Conservation (phyloP, 1,140 invertebrate genomes). For the Lutraria rhynchaena region DNA sequence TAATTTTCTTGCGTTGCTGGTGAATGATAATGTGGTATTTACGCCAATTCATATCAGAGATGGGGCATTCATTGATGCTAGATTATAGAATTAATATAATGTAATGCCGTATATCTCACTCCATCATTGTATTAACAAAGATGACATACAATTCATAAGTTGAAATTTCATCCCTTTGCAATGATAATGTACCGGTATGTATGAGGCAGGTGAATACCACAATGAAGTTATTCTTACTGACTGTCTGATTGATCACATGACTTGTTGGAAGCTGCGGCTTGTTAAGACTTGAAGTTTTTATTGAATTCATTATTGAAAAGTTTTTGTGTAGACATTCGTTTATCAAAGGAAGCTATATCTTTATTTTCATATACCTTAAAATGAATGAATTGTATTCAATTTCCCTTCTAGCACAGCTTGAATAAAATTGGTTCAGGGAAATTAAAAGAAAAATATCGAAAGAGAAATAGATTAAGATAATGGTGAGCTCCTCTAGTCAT, state of each 20-base stretch:
- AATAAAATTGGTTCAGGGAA: no score
- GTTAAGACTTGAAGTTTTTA: background rate
- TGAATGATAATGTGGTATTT: no score
- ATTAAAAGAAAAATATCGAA: no score
- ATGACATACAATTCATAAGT: background rate
- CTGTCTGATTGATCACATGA: background rate
- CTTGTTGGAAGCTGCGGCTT: conserved; percentile 6
- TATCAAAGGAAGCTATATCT: no score
- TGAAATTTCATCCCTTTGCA: conserved; percentile 28
- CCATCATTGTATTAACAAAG: background rate
- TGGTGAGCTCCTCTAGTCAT: no score
- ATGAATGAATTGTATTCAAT: no score
- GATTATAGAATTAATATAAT: no score
- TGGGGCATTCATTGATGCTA: background rate
- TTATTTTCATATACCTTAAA: no score
- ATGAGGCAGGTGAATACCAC: background rate
- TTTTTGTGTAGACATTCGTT: no score
- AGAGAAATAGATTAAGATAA: no score
- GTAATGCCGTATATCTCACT: background rate
- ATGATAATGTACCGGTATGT: conserved; percentile 2
- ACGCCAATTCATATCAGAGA: background rate
- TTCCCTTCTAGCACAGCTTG: no score
- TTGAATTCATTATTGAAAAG: background rate
- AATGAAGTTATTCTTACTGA: background rate
- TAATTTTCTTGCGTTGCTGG: background rate